phyloP scores from a whole-genome alignment of 2,888 invertebrate genomes.

The Cordilura impudica region DNA sequence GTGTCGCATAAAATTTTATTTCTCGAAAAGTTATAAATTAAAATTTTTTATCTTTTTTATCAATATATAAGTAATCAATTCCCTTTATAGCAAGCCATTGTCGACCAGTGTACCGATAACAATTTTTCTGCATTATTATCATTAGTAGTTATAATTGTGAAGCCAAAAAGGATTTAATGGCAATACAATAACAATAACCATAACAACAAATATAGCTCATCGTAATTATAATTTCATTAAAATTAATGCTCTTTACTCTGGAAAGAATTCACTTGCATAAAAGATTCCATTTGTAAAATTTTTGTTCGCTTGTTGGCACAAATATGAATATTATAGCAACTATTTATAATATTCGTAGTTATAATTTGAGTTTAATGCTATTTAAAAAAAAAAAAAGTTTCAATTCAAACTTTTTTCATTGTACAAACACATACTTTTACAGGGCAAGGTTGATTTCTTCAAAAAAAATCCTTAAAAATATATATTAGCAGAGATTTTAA shows the following conservation, averaged over 20 bases:
- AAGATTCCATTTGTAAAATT: neutral
- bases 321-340: too few species aligned
- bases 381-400: neutral
- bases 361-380: neutral
- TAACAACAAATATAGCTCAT: neutral
- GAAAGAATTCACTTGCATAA: neutral
- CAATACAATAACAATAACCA: neutral
- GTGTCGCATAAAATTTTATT: too few species aligned
- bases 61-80: too few species aligned
- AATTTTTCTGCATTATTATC: neutral
- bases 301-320: too few species aligned
- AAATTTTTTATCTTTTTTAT: too few species aligned
- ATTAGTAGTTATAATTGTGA: neutral
- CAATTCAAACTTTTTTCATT: neutral
- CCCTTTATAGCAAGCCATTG: too few species aligned
- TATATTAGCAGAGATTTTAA: too few species aligned
- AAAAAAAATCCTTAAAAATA: too few species aligned
- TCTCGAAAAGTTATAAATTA: too few species aligned
- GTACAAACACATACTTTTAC: too few species aligned
- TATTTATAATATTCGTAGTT: too few species aligned
- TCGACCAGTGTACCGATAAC: neutral
- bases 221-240: conserved; percentile 24
- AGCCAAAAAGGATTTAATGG: neutral
- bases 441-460: too few species aligned
- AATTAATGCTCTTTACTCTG: conserved; percentile 9